Evolutionary conservation across 2,113 vertebrate genomes (phyloP).

Genomic region (Misgurnus anguillicaudatus): DNA sequence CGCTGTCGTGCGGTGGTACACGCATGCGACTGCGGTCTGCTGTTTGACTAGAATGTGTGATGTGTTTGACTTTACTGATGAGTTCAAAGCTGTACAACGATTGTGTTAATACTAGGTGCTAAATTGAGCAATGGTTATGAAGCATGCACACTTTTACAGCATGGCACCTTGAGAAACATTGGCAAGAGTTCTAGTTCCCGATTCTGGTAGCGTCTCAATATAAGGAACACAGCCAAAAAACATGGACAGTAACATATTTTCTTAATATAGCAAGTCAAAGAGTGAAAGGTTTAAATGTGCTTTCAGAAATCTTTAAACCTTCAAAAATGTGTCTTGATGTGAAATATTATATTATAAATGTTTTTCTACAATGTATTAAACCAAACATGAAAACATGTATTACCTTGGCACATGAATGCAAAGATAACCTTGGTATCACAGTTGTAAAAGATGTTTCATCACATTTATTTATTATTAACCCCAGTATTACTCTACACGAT

Average conservation of each 20-base stretch:
- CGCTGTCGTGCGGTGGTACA: too few species aligned
- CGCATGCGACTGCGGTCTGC: too few species aligned
- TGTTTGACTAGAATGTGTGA: slow-evolving; percentile 29
- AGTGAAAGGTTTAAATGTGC: too few species aligned
- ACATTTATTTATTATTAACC: not conserved
- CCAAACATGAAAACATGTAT: too few species aligned
- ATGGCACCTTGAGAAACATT: slow-evolving; percentile 36
- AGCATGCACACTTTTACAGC: slow-evolving; percentile 40
- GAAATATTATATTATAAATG: too few species aligned
- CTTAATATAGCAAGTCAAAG: slow-evolving; percentile 1
- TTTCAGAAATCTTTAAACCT: too few species aligned
- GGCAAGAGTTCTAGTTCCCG: slow-evolving; percentile 57
- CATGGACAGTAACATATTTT: slow-evolving; percentile 42
- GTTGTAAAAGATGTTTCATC: too few species aligned
- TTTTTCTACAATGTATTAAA: too few species aligned
- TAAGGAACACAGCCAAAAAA: slow-evolving; percentile 55
- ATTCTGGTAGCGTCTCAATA: slow-evolving; percentile 58
- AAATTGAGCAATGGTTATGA: slow-evolving; percentile 24
- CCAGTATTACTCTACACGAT: not conserved
- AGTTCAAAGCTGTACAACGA: slow-evolving; percentile 1
- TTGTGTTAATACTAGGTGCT: slow-evolving; percentile 31
- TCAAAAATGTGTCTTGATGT: too few species aligned
- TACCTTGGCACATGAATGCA: too few species aligned
- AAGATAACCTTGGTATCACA: too few species aligned
- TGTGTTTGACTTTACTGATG: slow-evolving; percentile 46